phyloP scores from a whole-genome alignment of 2,113 vertebrate species.

The Saguinus midas region DNA sequence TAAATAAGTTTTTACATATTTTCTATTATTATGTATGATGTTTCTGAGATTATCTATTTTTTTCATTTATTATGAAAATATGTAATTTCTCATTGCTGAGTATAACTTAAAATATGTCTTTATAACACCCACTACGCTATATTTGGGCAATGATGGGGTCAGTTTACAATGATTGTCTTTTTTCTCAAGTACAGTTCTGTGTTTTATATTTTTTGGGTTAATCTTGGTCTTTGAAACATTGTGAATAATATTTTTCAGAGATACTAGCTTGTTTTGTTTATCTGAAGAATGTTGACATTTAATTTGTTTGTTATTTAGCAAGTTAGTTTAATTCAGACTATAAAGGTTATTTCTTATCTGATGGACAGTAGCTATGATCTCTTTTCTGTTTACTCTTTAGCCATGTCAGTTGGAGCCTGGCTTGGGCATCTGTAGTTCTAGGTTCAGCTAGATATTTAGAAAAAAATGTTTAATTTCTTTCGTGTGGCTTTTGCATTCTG shows the following conservation, averaged over 20 bases:
- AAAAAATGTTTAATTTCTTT: not conserved
- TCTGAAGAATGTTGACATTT: not conserved
- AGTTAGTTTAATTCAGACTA: not conserved
- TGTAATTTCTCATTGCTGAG: not conserved
- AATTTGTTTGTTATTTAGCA: not conserved
- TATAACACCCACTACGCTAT: rapidly evolving
- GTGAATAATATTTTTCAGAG: not conserved
- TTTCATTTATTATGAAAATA: not conserved
- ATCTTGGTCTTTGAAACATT: not conserved
- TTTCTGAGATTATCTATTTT: not conserved
- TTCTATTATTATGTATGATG: not conserved
- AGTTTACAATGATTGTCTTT: not conserved
- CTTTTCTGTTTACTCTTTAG: not conserved
- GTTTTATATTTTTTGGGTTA: not conserved
- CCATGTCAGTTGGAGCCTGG: not conserved
- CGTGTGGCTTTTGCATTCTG: not conserved
- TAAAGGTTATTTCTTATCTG: not conserved
- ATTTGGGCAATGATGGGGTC: too few species aligned
- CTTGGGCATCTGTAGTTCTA: not conserved
- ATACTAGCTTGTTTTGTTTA: not conserved
- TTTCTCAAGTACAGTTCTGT: not conserved
- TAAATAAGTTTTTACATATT: not conserved
- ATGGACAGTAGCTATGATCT: not conserved
- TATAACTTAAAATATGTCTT: not conserved
- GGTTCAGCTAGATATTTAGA: not conserved